Evolutionary conservation across 1,140 invertebrate species (phyloP).

Genomic region (Zaprionus taronus): DNA sequence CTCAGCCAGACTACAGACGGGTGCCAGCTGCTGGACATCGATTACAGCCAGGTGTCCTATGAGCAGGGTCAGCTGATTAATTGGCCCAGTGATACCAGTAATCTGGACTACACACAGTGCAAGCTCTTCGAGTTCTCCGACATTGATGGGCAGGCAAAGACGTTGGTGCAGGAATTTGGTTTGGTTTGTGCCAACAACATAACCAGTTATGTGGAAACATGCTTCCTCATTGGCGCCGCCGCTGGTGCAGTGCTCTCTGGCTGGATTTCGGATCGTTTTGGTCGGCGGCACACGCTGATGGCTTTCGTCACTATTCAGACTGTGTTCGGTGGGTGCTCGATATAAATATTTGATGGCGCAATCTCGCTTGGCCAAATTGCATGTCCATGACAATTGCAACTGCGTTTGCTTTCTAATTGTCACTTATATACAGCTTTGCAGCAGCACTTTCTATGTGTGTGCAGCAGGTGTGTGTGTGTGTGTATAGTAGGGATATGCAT

Average conservation of each 20-base stretch:
- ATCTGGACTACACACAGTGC: conserved; percentile 84
- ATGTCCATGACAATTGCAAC: conserved; percentile 53
- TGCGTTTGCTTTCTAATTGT: conserved; percentile 71
- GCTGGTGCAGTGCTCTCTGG: conserved; percentile 89
- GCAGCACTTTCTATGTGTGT: conserved; percentile 2
- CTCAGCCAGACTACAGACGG: conserved; percentile 86
- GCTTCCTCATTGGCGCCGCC: conserved; percentile 89
- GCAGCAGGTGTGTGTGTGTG: conserved; percentile 39
- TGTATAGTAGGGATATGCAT: conserved; percentile 54
- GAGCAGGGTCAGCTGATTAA: conserved; percentile 53
- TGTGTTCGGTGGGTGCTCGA: conserved; percentile 65
- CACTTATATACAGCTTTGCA: conserved; percentile 67
- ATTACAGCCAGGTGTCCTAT: conserved; percentile 54
- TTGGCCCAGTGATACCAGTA: conserved; percentile 53
- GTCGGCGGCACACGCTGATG: conserved; percentile 90
- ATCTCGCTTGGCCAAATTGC: conserved; percentile 39
- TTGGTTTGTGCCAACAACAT: conserved; percentile 87
- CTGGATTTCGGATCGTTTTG: conserved; percentile 89
- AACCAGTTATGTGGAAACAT: conserved; percentile 88
- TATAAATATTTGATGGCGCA: conserved; percentile 43
- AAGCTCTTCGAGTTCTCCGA: conserved; percentile 88
- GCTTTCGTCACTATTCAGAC: conserved; percentile 83
- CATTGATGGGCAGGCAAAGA: conserved; percentile 85
- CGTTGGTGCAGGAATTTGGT: conserved; percentile 88
- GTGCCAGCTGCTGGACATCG: conserved; percentile 84